Conservation (phyloP, 1,140 invertebrate genomes). For the Macrosteles quadrilineatus region DNA sequence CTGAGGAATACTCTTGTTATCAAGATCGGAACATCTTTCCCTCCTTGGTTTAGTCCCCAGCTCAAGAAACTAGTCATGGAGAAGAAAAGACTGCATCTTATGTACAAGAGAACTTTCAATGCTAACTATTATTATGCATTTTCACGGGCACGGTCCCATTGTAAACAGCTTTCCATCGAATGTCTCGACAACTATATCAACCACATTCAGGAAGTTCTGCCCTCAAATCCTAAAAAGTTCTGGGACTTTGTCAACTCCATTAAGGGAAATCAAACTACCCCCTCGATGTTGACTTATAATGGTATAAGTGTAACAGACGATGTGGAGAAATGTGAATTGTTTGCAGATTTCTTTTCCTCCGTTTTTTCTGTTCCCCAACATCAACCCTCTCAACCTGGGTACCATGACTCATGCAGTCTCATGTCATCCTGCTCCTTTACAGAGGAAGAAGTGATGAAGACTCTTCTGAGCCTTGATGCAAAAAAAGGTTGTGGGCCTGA, state of each 20-base stretch:
- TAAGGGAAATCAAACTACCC: background rate
- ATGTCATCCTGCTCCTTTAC: background rate
- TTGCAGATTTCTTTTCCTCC: background rate
- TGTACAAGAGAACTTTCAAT: background rate
- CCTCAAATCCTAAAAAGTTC: background rate
- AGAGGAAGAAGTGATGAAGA: background rate
- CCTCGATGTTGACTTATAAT: background rate
- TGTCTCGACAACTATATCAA: background rate
- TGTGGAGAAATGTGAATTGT: background rate
- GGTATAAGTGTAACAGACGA: background rate
- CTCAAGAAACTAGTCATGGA: background rate
- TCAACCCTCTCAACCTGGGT: background rate
- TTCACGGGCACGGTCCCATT: background rate
- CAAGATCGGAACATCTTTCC: background rate
- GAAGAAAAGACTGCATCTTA: background rate
- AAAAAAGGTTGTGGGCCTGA: background rate
- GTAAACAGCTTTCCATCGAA: background rate
- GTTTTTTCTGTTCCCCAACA: background rate
- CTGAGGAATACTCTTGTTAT: background rate
- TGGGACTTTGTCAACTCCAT: background rate
- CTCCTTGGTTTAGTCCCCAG: background rate
- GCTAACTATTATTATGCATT: background rate
- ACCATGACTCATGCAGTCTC: background rate
- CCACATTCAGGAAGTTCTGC: background rate
- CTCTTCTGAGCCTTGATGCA: background rate